Evolutionary conservation across 1,140 invertebrate species (phyloP), one percentile per base, ranked within the genome.

Genomic region (Aphidius gifuensis): DNA sequence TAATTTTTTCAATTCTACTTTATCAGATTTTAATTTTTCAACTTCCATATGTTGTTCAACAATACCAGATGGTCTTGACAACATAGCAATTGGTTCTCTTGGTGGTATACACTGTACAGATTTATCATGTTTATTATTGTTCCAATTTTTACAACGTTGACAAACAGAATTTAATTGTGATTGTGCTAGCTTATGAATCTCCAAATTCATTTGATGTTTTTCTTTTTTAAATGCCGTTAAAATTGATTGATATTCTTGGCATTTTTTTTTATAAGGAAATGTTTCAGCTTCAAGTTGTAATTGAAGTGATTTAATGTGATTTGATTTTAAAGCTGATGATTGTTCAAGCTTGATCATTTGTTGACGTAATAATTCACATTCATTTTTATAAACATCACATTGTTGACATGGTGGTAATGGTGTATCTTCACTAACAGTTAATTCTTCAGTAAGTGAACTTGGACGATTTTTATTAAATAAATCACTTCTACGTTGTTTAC

Each of bases 201-300:
- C 69, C 6, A 53, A 47, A 64, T 64, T 67, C 6, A 71, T 56
- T 56, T 74, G 67, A 5, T 53, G n/a, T 54, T 71, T 73, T 69
- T 77, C 32, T n/a, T 16, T 42, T 21, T 48, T 61, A 58, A 55
- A 51, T 38, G 59, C 49, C 11, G 46, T 50, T 60, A 66, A 3
- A 6, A 65, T 60, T 45, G 74, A 68, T 47, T 78, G 67, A 3
- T 77, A 54, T 4, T 78, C 67, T 21, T 73, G 70, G 42, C 70
- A 75, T 43, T 74, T 77, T 9, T 68, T 66, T 40, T 76, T 64
- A 54, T 74, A 74, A 1, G 78, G 74, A 23, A 74, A 76, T 54
- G 65, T 72, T 58, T 74, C 69, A 39, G 70, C 65, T 46, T 67
- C 68, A 9, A 81, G 75, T 62, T 76, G 69, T 21, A 76, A 43